Evolutionary conservation across 2,797 vertebrate species (phyloP).

Genomic region (Gambusia yucatana): DNA sequence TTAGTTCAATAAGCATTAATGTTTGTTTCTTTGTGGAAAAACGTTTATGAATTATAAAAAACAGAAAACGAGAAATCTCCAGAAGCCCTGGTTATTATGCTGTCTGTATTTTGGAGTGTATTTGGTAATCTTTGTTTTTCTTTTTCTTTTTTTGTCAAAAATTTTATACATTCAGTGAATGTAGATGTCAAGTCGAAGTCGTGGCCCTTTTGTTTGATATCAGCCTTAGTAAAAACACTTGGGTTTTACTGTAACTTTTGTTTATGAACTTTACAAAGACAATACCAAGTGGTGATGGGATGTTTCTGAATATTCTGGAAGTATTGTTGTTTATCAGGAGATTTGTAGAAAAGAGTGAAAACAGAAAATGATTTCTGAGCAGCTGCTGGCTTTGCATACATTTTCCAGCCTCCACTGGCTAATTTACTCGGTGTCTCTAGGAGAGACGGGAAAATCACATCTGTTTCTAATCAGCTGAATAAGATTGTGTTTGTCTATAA

Average conservation of each 20-base stretch:
- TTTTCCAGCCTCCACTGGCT: not conserved
- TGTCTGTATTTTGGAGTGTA: not conserved
- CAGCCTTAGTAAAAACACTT: not conserved
- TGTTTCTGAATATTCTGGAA: not conserved
- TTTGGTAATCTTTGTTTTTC: not conserved
- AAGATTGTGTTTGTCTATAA: not conserved
- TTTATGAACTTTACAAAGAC: not conserved
- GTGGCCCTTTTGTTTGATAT: not conserved
- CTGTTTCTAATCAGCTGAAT: slow-evolving; percentile 3
- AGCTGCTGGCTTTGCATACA: not conserved
- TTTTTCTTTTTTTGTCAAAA: not conserved
- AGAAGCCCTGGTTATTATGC: not conserved
- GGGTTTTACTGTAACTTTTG: not conserved
- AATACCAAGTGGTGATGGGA: not conserved
- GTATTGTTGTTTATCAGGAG: not conserved
- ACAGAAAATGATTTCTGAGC: not conserved
- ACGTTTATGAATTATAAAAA: not conserved
- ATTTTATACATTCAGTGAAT: not conserved
- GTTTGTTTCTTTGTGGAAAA: not conserved
- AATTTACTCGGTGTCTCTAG: not conserved
- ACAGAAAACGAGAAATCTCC: not conserved
- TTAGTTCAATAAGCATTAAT: not conserved
- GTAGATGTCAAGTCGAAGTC: not conserved
- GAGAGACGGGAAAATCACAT: not conserved
- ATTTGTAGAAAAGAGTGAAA: not conserved